Evolutionary conservation across 2,113 vertebrate genomes (phyloP), one percentile per base, ranked within the genome.

Genomic region (Tylochromis polylepis): DNA sequence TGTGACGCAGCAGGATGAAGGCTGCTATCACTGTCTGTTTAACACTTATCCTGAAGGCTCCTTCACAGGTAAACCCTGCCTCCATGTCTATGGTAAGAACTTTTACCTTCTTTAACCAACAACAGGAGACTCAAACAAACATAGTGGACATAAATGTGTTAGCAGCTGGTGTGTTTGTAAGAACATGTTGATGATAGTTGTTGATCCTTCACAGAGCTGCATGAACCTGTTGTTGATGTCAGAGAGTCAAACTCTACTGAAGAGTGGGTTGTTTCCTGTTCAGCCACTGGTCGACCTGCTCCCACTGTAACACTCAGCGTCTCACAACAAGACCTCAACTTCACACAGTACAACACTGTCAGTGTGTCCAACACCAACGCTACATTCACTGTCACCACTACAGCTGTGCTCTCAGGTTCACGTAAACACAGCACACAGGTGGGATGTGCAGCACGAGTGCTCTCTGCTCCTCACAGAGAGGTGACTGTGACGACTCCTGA

Each of bases 21-120:
- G 79, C 0, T 94, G 85, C 77, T 95, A 92, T 55, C 56, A 0
- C 3, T 95, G 93, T 15, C 1, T 94, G 82, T 92, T 94, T 27
- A 89, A 72, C 53, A 10, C 79, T 20, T 85, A 27, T 36, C 85
- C 91, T 81, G 83, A 91, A 0, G 88, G 87, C 1, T 16, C 62
- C 3, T 0, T 91, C 1, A 34, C 1, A 0, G 75, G 6, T 0
- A 41, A 0, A 34, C 80, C 91, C 27, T 94, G 91, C 49, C 83
- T 95, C 22, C 38, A 46, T 4, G 18, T 92, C 4, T 91, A 51
- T 27, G 94, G 93, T 95, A 16, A 94, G 22, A 1, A 24, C n/a
- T 2, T 56, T 24, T 6, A 24, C 0, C 10, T 55, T 11, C 55
- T 56, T 12, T 56, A 2, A 22, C 11, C 6, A 49, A 14, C 41